Evolutionary conservation across 2,888 invertebrate species (phyloP), one percentile per base, ranked within the genome.

Genomic region (Acrocera orbiculus): DNA sequence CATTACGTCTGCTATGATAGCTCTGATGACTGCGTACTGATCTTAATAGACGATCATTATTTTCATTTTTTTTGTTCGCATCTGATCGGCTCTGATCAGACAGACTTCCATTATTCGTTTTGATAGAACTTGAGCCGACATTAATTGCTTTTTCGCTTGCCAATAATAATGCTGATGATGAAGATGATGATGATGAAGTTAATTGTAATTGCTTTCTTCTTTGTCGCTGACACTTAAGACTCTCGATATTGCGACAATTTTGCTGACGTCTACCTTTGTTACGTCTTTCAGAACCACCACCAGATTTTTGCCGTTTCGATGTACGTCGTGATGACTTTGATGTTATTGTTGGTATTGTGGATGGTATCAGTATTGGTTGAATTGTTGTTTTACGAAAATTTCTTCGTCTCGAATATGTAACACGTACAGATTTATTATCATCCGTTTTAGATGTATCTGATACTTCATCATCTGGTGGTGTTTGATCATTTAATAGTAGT

Each of bases 401-500:
- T 35, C 42, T 38, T 9, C 44, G 33, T 8, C 40, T 37, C 7
- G 36, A 27, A 27, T 38, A 39, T 8, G 29, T 38, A 3, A 32
- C 17, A n/a, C 42, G 28, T 20, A 36, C 37, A 11, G 41, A 41
- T n/a, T 43, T 42, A 19, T 40, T 23, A 23, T 23, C 9, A 11
- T 23, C 11, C 22, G 9, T 22, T 22, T 22, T 8, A 5, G 4
- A 4, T 5, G 19, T 19, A 22, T 7, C 22, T 3, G 22, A n/a
- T n/a, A 47, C 48, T 16, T 40, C 43, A 11, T 44, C 42, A 32
- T 45, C 45, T 17, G 43, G 45, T 19, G 46, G 46, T 4, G 47
- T 50, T 36, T 54, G 53, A 44, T 58, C 58, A 32, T 55, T 54
- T 3, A 58, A 42, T 13, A 60, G 34, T 39, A 57, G 45, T 7